Percentiles rank a stretch among this genome's conserved stretches.
phyloP scores from a whole-genome alignment of 2,888 invertebrate species.

The Argyra leucocephala region DNA sequence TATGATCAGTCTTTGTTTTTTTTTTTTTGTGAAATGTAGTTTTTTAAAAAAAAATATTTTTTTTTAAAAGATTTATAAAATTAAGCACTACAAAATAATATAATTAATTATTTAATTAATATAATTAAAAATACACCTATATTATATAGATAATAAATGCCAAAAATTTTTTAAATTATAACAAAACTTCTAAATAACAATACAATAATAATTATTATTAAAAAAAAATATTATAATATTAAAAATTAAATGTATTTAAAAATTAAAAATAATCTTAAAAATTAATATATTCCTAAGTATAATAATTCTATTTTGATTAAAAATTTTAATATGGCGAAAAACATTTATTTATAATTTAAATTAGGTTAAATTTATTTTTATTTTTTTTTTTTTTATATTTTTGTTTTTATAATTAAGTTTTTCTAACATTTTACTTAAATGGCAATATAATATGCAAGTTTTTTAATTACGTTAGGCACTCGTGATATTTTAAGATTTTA shows the following conservation, averaged over 20 bases:
- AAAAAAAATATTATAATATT: background rate
- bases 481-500: too few species aligned
- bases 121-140: too few species aligned
- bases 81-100: too few species aligned
- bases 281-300: background rate
- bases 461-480: too few species aligned
- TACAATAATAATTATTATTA: background rate
- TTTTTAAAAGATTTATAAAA: too few species aligned
- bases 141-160: background rate
- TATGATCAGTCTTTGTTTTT: too few species aligned
- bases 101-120: too few species aligned
- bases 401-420: too few species aligned
- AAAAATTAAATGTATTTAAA: background rate
- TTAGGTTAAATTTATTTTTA: too few species aligned
- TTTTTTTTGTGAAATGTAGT: too few species aligned
- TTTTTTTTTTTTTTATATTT: background rate
- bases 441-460: background rate
- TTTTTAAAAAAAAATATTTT: too few species aligned
- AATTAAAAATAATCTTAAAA: background rate
- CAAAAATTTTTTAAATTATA: background rate
- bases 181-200: background rate
- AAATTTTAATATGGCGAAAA: background rate
- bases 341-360: background rate
- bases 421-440: background rate
- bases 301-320: background rate